Conservation (phyloP, 1,140 invertebrate species). For the Hydropsyche tenuis region DNA sequence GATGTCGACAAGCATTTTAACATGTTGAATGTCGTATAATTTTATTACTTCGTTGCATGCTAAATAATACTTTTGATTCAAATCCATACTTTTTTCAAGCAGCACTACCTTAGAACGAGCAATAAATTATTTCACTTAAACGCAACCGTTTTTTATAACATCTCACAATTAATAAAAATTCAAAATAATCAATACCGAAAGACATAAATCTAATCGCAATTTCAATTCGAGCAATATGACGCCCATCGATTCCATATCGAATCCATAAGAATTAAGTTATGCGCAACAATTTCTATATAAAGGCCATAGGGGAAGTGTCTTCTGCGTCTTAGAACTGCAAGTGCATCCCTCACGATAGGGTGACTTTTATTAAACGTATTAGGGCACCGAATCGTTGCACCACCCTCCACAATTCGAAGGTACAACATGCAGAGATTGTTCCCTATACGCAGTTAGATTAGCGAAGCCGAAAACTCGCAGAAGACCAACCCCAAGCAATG, state of each 20-base stretch:
- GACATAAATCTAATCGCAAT: too few relatives aligned
- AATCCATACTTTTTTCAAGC: too few relatives aligned
- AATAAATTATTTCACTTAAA: too few relatives aligned
- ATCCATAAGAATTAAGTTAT: constrained; percentile 25
- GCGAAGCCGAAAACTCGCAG: background rate
- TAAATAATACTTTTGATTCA: too few relatives aligned
- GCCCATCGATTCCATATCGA: constrained; percentile 12
- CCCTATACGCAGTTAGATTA: constrained; percentile 21
- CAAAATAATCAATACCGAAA: too few relatives aligned
- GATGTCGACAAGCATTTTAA: too few relatives aligned
- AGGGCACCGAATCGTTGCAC: constrained; percentile 43
- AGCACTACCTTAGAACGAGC: too few relatives aligned
- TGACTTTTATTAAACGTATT: constrained; percentile 51
- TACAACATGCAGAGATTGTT: constrained; percentile 49
- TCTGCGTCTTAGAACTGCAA: constrained; percentile 28
- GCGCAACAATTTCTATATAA: constrained; percentile 20
- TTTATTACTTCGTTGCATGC: too few relatives aligned
- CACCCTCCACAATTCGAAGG: constrained; percentile 45
- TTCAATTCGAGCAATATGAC: background rate
- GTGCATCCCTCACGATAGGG: constrained; percentile 32
- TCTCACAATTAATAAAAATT: too few relatives aligned
- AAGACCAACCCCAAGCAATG: background rate
- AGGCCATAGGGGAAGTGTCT: background rate
- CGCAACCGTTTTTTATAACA: too few relatives aligned
- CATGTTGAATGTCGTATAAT: too few relatives aligned